Conservation (phyloP, 2,797 vertebrate genomes). For the Phoxinus dragarum region DNA sequence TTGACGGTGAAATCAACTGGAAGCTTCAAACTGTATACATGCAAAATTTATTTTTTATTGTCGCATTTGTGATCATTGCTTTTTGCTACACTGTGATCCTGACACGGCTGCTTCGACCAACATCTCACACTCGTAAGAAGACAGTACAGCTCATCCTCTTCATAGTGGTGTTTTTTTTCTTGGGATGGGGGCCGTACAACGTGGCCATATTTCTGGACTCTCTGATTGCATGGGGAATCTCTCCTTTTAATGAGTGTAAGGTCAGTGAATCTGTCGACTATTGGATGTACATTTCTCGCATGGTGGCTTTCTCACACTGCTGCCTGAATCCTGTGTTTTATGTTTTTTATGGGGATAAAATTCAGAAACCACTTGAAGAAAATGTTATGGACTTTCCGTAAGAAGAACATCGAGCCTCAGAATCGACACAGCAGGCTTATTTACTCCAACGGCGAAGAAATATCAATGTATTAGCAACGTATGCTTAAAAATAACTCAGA, state of each 20-base stretch:
- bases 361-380: conserved; percentile 87
- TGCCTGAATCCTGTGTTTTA: conserved; percentile 94
- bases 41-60: conserved; percentile 85
- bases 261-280: conserved; percentile 62
- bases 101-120: conserved; percentile 77
- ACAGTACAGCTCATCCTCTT: conserved; percentile 88
- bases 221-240: conserved; percentile 41
- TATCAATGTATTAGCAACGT: conserved; percentile 60
- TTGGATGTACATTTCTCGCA: conserved; percentile 76
- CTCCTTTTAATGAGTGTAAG: conserved; percentile 64
- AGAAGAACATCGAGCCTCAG: neutral
- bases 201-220: conserved; percentile 80
- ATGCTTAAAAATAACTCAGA: neutral
- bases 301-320: conserved; percentile 90
- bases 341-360: conserved; percentile 90
- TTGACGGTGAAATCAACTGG: conserved; percentile 56
- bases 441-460: conserved; percentile 74
- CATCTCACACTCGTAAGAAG: conserved; percentile 79
- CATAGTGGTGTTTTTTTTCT: conserved; percentile 86
- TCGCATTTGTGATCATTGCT: conserved; percentile 78
- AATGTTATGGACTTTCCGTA: conserved; percentile 62
- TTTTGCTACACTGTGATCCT: conserved; percentile 89
- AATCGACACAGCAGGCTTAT: conserved; percentile 62
- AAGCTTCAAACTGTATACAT: conserved; percentile 75
- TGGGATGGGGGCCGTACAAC: conserved; percentile 95